These are phyloP conservation scores for Telmatochromis bifrenatus DNA, from an alignment of 2,113 vertebrate species.

Conservation along the genomic window DNA sequence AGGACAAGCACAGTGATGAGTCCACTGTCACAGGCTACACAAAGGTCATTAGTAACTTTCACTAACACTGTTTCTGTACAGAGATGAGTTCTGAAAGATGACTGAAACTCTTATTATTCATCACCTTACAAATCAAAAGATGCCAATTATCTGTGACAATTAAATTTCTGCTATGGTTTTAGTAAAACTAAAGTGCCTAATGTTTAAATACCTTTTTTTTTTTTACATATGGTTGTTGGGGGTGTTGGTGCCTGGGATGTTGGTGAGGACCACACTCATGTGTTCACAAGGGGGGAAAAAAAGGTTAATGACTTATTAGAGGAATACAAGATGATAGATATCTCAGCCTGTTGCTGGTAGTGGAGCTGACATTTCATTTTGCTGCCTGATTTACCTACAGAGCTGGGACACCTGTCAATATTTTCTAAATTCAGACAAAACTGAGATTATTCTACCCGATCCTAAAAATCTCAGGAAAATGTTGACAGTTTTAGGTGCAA, in stretches of 20 bases:
- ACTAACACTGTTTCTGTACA: neutral
- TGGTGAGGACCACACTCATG: neutral
- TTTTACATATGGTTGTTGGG: neutral
- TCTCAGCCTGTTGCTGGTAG: neutral
- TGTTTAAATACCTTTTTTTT: neutral
- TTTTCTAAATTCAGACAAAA: neutral
- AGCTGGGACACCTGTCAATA: neutral
- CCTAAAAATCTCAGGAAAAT: neutral
- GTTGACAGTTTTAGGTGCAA: neutral
- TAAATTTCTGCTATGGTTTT: neutral
- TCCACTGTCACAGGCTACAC: neutral
- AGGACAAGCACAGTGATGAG: neutral
- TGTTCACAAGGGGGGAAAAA: neutral
- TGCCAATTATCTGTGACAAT: neutral
- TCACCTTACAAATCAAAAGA: neutral
- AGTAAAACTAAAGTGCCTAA: neutral
- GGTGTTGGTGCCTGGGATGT: neutral
- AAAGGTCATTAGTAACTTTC: neutral
- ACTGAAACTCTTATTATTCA: neutral
- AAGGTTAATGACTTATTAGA: neutral
- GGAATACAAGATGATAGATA: neutral
- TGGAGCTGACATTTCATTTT: neutral
- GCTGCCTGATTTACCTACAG: neutral
- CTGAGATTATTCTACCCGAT: neutral
- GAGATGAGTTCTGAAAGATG: neutral